Evolutionary conservation across 2,888 invertebrate genomes (phyloP), one percentile per base, ranked within the genome.

Genomic region (Temnothorax unifasciatus): DNA sequence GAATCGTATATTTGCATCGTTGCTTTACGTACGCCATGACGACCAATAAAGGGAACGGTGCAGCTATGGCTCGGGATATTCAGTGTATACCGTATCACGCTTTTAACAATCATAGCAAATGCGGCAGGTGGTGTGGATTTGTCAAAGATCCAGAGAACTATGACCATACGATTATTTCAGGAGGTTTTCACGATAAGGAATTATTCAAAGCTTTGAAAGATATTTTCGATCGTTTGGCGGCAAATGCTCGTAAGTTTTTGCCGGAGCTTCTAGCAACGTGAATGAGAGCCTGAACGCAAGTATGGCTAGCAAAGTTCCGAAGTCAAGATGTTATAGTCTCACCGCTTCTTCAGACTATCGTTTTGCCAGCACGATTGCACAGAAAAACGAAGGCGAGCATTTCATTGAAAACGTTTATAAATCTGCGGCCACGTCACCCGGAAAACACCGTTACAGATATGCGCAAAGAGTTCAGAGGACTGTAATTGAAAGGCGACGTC

Each of bases 111-210:
- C 47, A 66, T 18, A 47, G 11, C 1, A 44, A 66, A 47, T 66
- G 47, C 47, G 47, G 66, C 1, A 15, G 0, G 15, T 66, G 41
- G 66, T 66, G 66, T n/a, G 66, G 66, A 13, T 66, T 15, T 25
- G 11, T 44, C 13, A 15, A 66, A 66, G n/a, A 63, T 63, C n/a
- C n/a, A 25, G 44, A 44, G 15, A 66, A 66, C 18, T 66, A 66
- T 66, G 15, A 47, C 8, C 66, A 66, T 15, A 25, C 11, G 15
- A 66, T 44, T 21, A 15, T 66, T 8, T 21, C 41, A 21, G 44
- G 6, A 15, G 66, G 66, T 15, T 66, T 66, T 66, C 11, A 41
- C 6, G 8, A 47, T 66, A 25, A 66, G 25, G 2, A 9, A n/a
- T 66, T 47, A 44, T 66, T 66, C 44, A 8, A 66, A 66, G 63